These are phyloP conservation scores for Dallia pectoralis DNA, from an alignment of 2,797 vertebrate species.

Conservation along the genomic window DNA sequence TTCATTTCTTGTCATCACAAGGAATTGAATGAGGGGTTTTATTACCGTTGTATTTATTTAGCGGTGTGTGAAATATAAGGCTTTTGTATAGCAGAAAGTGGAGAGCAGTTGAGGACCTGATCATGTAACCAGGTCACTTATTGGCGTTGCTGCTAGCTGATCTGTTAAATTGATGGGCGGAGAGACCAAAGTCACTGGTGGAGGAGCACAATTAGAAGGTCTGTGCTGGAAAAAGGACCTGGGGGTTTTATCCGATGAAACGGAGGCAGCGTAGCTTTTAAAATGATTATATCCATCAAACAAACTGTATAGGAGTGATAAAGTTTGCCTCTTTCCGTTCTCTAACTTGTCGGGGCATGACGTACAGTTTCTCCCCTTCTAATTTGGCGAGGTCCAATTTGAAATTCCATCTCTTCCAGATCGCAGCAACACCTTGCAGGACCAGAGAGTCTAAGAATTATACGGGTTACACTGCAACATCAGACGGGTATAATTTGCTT, in stretches of 20 bases:
- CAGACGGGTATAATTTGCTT: no score
- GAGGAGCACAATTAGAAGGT: neutral
- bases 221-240: neutral
- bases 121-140: neutral
- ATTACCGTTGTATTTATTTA: neutral
- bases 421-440: no score
- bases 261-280: neutral
- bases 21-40: neutral
- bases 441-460: no score
- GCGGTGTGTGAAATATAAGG: neutral
- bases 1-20: neutral
- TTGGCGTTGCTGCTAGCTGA: neutral
- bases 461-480: no score
- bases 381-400: no score
- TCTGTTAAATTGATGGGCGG: neutral
- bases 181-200: neutral
- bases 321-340: neutral
- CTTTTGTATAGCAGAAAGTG: neutral
- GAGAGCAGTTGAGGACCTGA: neutral
- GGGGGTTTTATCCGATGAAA: neutral
- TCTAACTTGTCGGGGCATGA: neutral
- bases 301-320: neutral
- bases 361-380: no score
- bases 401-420: no score
- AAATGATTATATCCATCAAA: neutral